Evolutionary conservation across 1,140 invertebrate species (phyloP).

Genomic region (Temnothorax nylanderi): DNA sequence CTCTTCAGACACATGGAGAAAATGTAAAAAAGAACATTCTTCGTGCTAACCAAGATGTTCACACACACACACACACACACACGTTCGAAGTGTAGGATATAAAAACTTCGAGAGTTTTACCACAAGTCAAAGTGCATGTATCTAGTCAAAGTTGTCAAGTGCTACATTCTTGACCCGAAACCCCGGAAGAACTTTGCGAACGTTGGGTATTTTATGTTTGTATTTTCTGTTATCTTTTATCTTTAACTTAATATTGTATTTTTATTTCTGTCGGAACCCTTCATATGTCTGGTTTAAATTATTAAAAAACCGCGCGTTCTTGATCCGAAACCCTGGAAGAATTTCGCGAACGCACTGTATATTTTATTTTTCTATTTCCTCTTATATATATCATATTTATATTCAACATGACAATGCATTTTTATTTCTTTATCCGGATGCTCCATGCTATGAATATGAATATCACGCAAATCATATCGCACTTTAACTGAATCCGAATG

Average conservation of each 20-base stretch:
- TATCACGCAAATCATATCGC: background rate
- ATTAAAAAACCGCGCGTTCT: constrained; percentile 10
- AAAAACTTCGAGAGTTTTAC: constrained; percentile 16
- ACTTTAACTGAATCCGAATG: background rate
- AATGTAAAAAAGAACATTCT: background rate
- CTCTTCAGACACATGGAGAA: background rate
- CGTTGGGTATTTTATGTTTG: background rate
- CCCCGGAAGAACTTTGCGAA: background rate
- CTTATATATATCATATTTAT: background rate
- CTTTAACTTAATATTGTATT: constrained; percentile 26
- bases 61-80: background rate
- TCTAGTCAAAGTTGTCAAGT: constrained; percentile 10
- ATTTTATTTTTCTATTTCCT: background rate
- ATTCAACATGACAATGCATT: background rate
- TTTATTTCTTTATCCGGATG: background rate
- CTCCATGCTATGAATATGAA: background rate
- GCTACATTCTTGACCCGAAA: constrained; percentile 13
- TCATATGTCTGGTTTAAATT: background rate
- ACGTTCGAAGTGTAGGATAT: background rate
- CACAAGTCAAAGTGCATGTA: background rate
- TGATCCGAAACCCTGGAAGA: background rate
- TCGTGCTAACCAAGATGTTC: background rate
- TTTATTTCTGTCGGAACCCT: background rate
- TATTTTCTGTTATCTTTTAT: constrained; percentile 9
- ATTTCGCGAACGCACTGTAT: background rate